These are phyloP conservation scores for Drosophila grimshawi DNA, from an alignment of 1,140 invertebrate species.

Conservation along the genomic window DNA sequence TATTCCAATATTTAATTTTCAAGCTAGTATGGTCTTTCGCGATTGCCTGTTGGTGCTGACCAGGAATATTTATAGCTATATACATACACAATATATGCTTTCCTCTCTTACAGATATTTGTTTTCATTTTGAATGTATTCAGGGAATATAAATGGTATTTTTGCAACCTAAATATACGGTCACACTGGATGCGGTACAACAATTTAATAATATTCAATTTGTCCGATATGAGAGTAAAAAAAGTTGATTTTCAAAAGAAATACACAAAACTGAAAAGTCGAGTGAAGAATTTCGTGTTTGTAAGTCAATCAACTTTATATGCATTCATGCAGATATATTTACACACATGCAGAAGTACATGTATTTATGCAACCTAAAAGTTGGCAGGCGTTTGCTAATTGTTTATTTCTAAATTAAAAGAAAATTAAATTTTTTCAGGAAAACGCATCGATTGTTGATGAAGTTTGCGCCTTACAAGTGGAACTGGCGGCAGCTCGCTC, in stretches of 20 bases:
- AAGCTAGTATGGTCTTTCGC: no score
- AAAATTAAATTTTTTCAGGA: slow-evolving; percentile 85
- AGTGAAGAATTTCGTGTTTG: neutral
- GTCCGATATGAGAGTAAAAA: neutral
- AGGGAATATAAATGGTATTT: no score
- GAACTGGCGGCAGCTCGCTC: slow-evolving; percentile 89
- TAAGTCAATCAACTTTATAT: neutral
- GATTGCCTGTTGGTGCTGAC: no score
- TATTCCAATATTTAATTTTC: no score
- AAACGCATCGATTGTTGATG: slow-evolving; percentile 92
- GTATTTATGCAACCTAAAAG: neutral
- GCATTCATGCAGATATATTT: neutral
- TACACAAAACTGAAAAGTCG: neutral
- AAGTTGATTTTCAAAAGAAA: neutral
- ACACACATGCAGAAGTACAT: neutral
- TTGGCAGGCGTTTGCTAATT: neutral
- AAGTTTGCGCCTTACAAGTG: slow-evolving; percentile 90
- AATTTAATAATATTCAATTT: no score
- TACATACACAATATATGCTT: no score
- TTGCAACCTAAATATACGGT: no score
- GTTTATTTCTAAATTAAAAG: neutral
- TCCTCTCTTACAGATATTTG: no score
- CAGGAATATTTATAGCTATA: no score
- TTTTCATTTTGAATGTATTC: no score
- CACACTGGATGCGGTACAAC: no score